Evolutionary conservation across 2,888 invertebrate species (phyloP), one percentile per base, ranked within the genome.

Genomic region (Thyatira batis): DNA sequence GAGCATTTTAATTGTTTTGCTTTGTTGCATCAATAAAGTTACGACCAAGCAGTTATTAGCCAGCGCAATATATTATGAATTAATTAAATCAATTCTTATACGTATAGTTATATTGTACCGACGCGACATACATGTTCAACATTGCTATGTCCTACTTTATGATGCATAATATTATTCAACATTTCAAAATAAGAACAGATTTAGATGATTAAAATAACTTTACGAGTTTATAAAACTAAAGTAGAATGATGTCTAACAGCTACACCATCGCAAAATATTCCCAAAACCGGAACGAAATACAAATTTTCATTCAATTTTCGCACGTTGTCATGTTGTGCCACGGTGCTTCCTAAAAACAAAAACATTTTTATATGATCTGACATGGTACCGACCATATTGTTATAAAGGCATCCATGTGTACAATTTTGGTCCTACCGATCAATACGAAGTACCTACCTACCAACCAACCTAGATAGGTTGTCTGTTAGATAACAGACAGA

Each of bases 1-100:
- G 55, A 56, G 80, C 75, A 82, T 82, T 77, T 73, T 80, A 80
- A 84, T 82, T 79, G 66, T 72, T 73, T 55, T 56, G 49, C 53
- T 55, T 55, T 53, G 60, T 72, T 73, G 75, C 73, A 69, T 73
- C 71, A 73, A 66, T 67, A 62, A 67, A 53, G 65, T 65, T 65
- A 61, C 63, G 57, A 45, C 51, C 52, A 56, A 57, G 46, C 49
- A 56, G 57, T 55, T 55, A 45, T 17, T 45, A 43, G 44, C 55
- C 52, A 50, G 20, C 20, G 49, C 48, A 58, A 57, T 65, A 58
- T 58, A 61, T 63, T 59, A 63, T 57, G 27, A 43, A 27, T 45
- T 49, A 45, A 53, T 61, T 53, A 52, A 53, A 52, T 45, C 25
- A 13, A 45, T 25, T 45, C 23, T 45, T 13, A 13, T 23, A 17